Evolutionary conservation across 2,888 invertebrate species (phyloP).

Genomic region (Sclerodermus sp.): DNA sequence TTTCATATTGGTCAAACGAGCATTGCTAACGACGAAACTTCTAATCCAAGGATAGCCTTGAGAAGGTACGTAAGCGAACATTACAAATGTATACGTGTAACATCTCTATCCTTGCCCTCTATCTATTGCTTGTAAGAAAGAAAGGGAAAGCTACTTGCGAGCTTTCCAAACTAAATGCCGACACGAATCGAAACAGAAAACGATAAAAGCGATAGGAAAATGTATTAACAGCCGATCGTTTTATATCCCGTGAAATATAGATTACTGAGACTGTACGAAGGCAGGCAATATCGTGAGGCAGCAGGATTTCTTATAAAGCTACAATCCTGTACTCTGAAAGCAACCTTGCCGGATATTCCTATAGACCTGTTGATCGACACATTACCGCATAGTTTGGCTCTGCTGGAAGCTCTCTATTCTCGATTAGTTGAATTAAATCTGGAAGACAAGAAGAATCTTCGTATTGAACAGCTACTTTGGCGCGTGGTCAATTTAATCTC

Average conservation of each 20-base stretch:
- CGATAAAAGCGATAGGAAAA: no score
- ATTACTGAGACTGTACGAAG: slow-evolving; percentile 81
- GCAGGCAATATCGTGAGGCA: slow-evolving; percentile 87
- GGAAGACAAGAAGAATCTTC: slow-evolving; percentile 54
- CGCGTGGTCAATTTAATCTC: slow-evolving; percentile 78
- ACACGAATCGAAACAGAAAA: no score
- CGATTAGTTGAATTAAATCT: slow-evolving; percentile 41
- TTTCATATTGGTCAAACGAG: slow-evolving; percentile 39
- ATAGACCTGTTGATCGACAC: slow-evolving; percentile 87
- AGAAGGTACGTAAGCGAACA: slow-evolving; percentile 40
- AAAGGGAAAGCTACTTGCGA: no score
- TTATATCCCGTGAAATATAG: no score
- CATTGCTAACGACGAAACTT: slow-evolving; percentile 41
- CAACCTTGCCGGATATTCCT: slow-evolving; percentile 77
- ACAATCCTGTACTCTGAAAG: slow-evolving; percentile 77
- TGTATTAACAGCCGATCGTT: no score
- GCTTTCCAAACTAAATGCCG: no score
- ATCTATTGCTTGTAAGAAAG: no score
- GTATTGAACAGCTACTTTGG: slow-evolving; percentile 81
- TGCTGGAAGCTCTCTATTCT: slow-evolving; percentile 79
- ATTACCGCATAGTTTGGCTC: slow-evolving; percentile 82
- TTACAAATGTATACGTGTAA: no score
- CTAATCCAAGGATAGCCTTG: slow-evolving; percentile 49
- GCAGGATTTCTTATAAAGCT: slow-evolving; percentile 80
- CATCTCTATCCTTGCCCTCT: no score